Percentiles rank a stretch among this genome's conserved stretches.
Conservation (phyloP, 2,113 vertebrate genomes). For the Rhinoderma darwinii region DNA sequence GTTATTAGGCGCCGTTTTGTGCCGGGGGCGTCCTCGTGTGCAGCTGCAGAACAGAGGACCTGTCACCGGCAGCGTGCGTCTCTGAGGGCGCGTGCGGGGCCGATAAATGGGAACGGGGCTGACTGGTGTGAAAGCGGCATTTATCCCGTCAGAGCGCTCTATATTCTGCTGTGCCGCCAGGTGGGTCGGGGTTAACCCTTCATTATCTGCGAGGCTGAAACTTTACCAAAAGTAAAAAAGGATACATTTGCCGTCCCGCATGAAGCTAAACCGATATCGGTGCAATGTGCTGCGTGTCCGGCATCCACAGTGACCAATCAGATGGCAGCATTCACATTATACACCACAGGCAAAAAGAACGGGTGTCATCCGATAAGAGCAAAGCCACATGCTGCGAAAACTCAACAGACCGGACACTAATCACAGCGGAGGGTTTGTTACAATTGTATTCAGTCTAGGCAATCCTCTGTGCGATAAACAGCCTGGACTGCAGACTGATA, state of each 20-base stretch:
- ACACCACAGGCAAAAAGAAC: not conserved
- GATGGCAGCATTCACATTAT: not conserved
- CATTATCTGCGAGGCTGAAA: not conserved
- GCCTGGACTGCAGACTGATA: too few relatives aligned
- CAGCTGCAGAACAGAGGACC: slow-evolving; percentile 41
- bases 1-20: slow-evolving; percentile 16
- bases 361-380: too few relatives aligned
- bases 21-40: not conserved
- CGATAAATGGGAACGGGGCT: not conserved
- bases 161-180: not conserved
- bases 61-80: not conserved
- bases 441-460: too few relatives aligned
- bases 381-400: too few relatives aligned
- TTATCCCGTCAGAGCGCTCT: slow-evolving; percentile 31
- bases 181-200: slow-evolving; percentile 2
- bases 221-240: not conserved
- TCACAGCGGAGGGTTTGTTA: too few relatives aligned
- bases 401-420: too few relatives aligned
- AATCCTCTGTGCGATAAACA: too few relatives aligned
- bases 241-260: not conserved
- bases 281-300: not conserved
- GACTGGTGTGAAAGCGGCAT: slow-evolving; percentile 34
- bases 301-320: not conserved
- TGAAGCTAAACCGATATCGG: not conserved
- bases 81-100: not conserved